Evolutionary conservation across 2,888 invertebrate species (phyloP), one percentile per base, ranked within the genome.

Genomic region (Amiota minor): DNA sequence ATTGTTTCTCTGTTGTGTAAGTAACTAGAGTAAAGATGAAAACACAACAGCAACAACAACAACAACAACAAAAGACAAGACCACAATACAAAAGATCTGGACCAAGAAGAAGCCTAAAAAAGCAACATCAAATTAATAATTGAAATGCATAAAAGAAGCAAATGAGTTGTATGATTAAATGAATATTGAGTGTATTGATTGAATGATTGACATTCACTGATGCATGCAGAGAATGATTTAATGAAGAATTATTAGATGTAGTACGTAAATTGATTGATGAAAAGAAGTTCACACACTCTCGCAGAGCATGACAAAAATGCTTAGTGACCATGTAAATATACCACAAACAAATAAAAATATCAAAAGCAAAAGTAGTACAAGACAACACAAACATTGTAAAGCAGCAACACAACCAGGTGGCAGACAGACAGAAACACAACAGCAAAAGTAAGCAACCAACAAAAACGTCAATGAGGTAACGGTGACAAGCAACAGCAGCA

Each of bases 261-360:
- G n/a, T n/a, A n/a, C n/a, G n/a, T n/a, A 35, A 23, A 50, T 50
- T 20, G 49, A 65, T 53, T 68, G 8, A 68, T 53, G 67, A 68
- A 53, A 68, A 53, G 20, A 23, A 23, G 11, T 6, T 35, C 6
- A 35, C 2, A 35, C 10, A 56, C 56, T 11, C 70, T 70, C 70
- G 14, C 14, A 35, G 6, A 35, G 35, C 35, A 35, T 35, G 6
- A 35, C 35, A 62, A 77, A 75, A 78, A 83, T 82, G 83, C 83
- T 85, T 85, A 85, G 84, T 83, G 85, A 85, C 85, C 83, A 83
- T 83, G 83, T 84, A 82, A 78, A 78, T 79, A 79, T 68, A 68
- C 82, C 85, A 72, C 62, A 56, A 65, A 72, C 62, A 56, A 65
- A 67, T 75, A 65, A 74, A 50, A 72, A 70, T 35, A 35, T 14